Conservation (phyloP, 2,797 vertebrate species). For the Rhinella marina region DNA sequence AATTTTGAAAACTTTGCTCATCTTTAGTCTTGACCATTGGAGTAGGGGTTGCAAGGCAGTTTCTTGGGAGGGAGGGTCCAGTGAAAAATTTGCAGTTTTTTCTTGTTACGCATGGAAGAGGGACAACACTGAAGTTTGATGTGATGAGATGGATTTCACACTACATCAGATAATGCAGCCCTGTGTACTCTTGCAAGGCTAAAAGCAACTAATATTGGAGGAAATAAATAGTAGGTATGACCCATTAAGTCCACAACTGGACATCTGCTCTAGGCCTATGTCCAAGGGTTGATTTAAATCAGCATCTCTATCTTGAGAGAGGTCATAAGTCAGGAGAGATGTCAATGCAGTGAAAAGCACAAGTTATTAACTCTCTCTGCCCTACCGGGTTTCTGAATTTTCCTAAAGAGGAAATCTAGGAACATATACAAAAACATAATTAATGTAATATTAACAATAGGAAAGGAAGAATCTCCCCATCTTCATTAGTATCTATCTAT, state of each 20-base stretch:
- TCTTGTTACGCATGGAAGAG: no score
- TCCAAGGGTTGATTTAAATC: background rate
- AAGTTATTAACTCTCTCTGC: background rate
- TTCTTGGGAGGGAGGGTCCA: no score
- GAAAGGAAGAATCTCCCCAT: no score
- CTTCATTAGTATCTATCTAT: background rate
- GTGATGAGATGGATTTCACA: no score
- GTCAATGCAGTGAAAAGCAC: background rate
- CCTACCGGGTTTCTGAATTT: background rate
- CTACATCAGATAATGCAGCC: no score
- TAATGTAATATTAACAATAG: background rate
- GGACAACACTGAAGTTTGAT: no score
- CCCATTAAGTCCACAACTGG: background rate
- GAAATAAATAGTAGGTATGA: background rate
- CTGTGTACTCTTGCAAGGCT: no score
- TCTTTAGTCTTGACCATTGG: no score
- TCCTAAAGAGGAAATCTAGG: background rate
- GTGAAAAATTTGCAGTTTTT: no score
- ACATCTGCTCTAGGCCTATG: background rate
- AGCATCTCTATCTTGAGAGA: slow-evolving; percentile 1
- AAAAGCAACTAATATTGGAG: no score
- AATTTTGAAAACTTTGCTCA: no score
- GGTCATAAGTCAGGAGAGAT: slow-evolving; percentile 17
- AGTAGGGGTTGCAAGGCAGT: no score
- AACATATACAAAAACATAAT: background rate